These are phyloP conservation scores for Maconellicoccus hirsutus DNA, from an alignment of 1,140 invertebrate genomes.

Conservation along the genomic window DNA sequence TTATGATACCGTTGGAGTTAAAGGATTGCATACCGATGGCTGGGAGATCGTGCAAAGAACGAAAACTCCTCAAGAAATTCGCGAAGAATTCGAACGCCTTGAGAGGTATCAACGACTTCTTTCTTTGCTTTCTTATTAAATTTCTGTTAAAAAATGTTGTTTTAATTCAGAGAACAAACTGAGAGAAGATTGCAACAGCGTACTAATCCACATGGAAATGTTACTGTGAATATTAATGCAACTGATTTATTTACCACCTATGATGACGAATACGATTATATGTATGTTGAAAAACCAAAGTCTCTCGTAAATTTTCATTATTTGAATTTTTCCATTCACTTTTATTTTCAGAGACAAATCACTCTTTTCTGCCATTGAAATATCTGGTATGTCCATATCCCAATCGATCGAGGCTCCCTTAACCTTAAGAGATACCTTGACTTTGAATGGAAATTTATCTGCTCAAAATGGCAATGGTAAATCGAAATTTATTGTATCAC, in stretches of 20 bases:
- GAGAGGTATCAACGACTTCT: slow-evolving; percentile 37
- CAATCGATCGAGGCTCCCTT: slow-evolving; percentile 89
- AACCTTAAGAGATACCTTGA: slow-evolving; percentile 68
- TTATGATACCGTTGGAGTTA: slow-evolving; percentile 62
- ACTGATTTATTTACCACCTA: slow-evolving; percentile 74
- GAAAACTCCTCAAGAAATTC: slow-evolving; percentile 82
- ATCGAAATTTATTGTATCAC: slow-evolving; percentile 12
- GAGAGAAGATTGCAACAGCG: slow-evolving; percentile 70
- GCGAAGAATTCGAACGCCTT: slow-evolving; percentile 84
- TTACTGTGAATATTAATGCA: slow-evolving; percentile 81
- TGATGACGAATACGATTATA: slow-evolving; percentile 52
- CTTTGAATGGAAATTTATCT: slow-evolving; percentile 63
- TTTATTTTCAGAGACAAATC: slow-evolving; percentile 24
- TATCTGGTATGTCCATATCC: slow-evolving; percentile 78
- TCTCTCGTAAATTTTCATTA: neutral
- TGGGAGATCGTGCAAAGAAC: slow-evolving; percentile 84
- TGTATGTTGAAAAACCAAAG: slow-evolving; percentile 33
- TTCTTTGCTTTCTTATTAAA: neutral
- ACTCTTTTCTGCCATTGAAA: slow-evolving; percentile 61
- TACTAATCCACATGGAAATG: slow-evolving; percentile 79
- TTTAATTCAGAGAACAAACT: slow-evolving; percentile 49
- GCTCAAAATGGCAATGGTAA: slow-evolving; percentile 75
- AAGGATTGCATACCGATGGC: slow-evolving; percentile 78
- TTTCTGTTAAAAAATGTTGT: neutral
- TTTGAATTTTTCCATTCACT: slow-evolving; percentile 30